These are phyloP conservation scores for Pogonophryne albipinna DNA, from an alignment of 2,797 vertebrate species.

Conservation along the genomic window DNA sequence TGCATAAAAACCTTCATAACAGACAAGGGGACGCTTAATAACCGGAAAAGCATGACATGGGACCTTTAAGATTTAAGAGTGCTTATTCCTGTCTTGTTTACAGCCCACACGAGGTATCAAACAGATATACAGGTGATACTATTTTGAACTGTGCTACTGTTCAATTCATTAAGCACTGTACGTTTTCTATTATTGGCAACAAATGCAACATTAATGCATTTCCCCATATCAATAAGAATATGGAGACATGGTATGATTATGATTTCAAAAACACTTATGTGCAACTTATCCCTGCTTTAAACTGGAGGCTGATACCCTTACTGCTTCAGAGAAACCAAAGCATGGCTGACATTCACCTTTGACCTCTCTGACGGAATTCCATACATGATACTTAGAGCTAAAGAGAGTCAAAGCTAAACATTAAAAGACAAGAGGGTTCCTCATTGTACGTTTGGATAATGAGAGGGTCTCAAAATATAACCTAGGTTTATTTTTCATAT, in stretches of 20 bases:
- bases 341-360: constrained; percentile 8
- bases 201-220: no score
- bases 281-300: neutral
- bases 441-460: neutral
- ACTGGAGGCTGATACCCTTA: neutral
- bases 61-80: no score
- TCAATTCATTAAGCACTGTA: no score
- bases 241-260: neutral
- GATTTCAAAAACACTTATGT: neutral
- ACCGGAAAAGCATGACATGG: no score
- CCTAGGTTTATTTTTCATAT: neutral
- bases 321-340: constrained; percentile 1
- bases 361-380: constrained; percentile 1
- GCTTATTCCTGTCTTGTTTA: no score
- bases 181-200: no score
- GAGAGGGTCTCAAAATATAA: neutral
- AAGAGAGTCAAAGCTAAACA: neutral
- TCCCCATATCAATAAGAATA: neutral
- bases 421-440: neutral
- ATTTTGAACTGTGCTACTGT: no score
- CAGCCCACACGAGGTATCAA: no score
- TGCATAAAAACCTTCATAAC: no score
- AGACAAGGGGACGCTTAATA: no score
- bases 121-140: no score
- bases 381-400: no score